These are phyloP conservation scores for Ethmia dodecea DNA, from an alignment of 2,888 invertebrate species.

Conservation along the genomic window DNA sequence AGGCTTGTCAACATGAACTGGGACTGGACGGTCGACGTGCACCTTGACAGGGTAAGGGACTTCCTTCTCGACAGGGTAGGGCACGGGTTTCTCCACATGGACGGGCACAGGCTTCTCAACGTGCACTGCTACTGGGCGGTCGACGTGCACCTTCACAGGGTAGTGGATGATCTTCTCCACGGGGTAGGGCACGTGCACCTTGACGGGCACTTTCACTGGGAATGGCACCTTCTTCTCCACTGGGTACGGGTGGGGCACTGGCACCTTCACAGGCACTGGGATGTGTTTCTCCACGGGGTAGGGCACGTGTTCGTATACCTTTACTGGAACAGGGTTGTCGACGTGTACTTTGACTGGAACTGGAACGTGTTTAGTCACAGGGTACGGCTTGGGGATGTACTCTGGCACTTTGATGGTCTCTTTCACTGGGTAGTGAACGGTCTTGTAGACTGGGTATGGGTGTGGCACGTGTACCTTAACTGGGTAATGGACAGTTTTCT, in stretches of 20 bases:
- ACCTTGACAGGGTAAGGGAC: conserved; percentile 85
- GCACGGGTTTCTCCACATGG: conserved; percentile 84
- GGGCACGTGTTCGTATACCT: conserved; percentile 78
- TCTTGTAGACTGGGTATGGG: conserved; percentile 83
- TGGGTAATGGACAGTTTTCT: conserved; percentile 81
- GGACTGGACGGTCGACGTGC: conserved; percentile 81
- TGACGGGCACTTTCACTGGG: conserved; percentile 82
- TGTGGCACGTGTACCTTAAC: conserved; percentile 84
- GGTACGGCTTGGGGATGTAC: conserved; percentile 82
- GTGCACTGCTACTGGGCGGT: conserved; percentile 82
- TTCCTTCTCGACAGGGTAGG: conserved; percentile 84
- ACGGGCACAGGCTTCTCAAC: conserved; percentile 83
- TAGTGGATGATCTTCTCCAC: conserved; percentile 85
- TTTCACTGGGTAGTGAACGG: conserved; percentile 81
- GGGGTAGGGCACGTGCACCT: conserved; percentile 84
- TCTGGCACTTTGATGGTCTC: conserved; percentile 82
- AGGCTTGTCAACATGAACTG: conserved; percentile 87
- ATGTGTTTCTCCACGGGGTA: conserved; percentile 85
- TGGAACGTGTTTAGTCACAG: conserved; percentile 81
- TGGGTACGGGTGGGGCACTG: conserved; percentile 84
- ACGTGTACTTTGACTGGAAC: conserved; percentile 82
- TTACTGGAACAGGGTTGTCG: conserved; percentile 82
- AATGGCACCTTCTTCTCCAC: conserved; percentile 83
- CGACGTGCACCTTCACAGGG: conserved; percentile 83
- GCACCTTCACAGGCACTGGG: conserved; percentile 83